Evolutionary conservation across 2,888 invertebrate genomes (phyloP).

Genomic region (Plebejus melissa): DNA sequence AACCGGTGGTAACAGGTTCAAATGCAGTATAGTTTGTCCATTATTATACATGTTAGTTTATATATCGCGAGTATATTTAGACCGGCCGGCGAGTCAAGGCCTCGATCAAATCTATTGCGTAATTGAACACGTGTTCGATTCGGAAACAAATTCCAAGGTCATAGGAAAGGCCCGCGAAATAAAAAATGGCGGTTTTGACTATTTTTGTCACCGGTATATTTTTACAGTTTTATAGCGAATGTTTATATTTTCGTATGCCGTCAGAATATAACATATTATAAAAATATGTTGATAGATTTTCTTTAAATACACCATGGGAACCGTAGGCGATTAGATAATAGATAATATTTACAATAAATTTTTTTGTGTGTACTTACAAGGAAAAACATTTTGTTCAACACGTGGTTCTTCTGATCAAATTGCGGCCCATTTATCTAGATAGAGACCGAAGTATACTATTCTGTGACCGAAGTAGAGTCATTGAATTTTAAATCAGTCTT

Average conservation of each 20-base stretch:
- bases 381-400: not conserved
- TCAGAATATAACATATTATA: not conserved
- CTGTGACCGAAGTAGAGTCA: not conserved
- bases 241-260: not conserved
- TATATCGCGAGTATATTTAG: slow-evolving; percentile 20
- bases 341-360: not conserved
- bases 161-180: slow-evolving; percentile 2
- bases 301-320: not conserved
- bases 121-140: slow-evolving; percentile 18
- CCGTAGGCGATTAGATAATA: not conserved
- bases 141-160: slow-evolving; percentile 7
- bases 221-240: not conserved
- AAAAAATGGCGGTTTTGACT: slow-evolving; percentile 9
- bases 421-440: not conserved
- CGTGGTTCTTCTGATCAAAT: not conserved
- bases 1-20: not conserved
- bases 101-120: slow-evolving; percentile 28
- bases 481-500: not conserved
- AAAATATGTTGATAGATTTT: not conserved
- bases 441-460: not conserved
- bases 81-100: slow-evolving; percentile 27
- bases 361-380: not conserved
- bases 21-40: not conserved
- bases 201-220: not conserved
- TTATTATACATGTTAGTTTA: slow-evolving; percentile 2